Base-by-base conservation (phyloP, 2,113 vertebrate genomes). In the Otus sunia region DNA sequence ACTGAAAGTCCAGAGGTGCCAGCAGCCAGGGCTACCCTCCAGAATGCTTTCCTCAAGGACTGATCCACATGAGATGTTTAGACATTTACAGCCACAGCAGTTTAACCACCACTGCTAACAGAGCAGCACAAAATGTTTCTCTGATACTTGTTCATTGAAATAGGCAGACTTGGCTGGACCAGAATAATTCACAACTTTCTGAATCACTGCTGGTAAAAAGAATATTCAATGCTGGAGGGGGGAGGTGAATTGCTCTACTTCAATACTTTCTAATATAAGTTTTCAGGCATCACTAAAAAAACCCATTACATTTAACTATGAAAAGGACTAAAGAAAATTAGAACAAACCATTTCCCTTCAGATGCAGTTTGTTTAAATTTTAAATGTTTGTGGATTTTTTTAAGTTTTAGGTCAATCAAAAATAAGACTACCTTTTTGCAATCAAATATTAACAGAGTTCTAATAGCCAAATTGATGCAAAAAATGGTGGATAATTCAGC, bases 41-140 rank as follows among this genome's bases (percentile, higher is more conserved):
- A 0, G 7, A 20, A 20, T 1, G 0, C 36, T 64, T 68, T 26
- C 49, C 39, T 47, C n/a, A 34, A 60, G 27, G 45, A 45, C 67
- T 60, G 58, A 68, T 27, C 63, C 52, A 49, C 47, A 30, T 0
- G 0, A 68, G 22, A 15, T 26, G 4, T 49, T 58, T 50, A 26
- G 68, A 59, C n/a, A 18, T 16, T 50, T 75, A 10, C 43, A 66
- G 26, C 23, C 22, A 6, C 53, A 73, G 29, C 37, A 67, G 41
- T 37, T 84, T 19, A 80, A 69, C 58, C 39, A 43, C 20, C 10
- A n/a, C 45, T 55, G 30, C 58, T 60, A 43, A 23, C 5, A 55
- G 7, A 63, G 29, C 60, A 69, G 30, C n/a, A 23, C 14, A 26
- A 60, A 69, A 21, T 6, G 2, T 37, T 84, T 58, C 27, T 45